Evolutionary conservation across 2,113 vertebrate genomes (phyloP), one percentile per base, ranked within the genome.

Genomic region (Platichthys flesus): DNA sequence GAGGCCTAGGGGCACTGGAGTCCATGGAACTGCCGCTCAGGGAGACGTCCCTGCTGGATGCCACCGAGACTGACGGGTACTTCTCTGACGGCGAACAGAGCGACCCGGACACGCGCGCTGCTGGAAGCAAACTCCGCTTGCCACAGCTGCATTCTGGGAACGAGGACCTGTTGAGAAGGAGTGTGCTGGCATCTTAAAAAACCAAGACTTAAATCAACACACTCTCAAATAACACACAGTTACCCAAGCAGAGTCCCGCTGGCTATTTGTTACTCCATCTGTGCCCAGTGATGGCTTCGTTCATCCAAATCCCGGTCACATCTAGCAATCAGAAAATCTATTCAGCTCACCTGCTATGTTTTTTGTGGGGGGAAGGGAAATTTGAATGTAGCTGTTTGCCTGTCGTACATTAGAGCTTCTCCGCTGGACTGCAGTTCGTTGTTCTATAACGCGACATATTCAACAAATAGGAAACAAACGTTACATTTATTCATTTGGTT

Each of bases 71-170:
- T 42, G 96, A 98, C 40, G 96, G 97, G 65, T 98, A 97, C 93
- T 98, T 96, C 91, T 97, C 96, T 1, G 97, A 98, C 3, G 96
- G 94, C 1, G 97, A 98, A 91, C 96, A 96, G 94, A 98, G 96
- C 59, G 96, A 97, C 91, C 95, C 93, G 0, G 97, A 98, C 5
- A 85, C 86, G 3, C 96, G 95, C 77, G 65, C 95, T 0, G 79
- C 86, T 26, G 78, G 93, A 55, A 91, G 91, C 58, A 94, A 95
- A 86, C 92, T 95, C 0, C 95, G 93, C 85, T 90, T 95, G 77
- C 89, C 92, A 0, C 93, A 95, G 88, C 90, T 96, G 93, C 96
- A 97, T 65, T 79, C 96, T 45, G 95, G 95, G 75, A 90, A 93
- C 12, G 96, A 98, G 91, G 96, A 98, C 85, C 95, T 97, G 82